These are phyloP conservation scores for Drosophila saltans DNA, from an alignment of 1,140 invertebrate genomes.

Conservation along the genomic window DNA sequence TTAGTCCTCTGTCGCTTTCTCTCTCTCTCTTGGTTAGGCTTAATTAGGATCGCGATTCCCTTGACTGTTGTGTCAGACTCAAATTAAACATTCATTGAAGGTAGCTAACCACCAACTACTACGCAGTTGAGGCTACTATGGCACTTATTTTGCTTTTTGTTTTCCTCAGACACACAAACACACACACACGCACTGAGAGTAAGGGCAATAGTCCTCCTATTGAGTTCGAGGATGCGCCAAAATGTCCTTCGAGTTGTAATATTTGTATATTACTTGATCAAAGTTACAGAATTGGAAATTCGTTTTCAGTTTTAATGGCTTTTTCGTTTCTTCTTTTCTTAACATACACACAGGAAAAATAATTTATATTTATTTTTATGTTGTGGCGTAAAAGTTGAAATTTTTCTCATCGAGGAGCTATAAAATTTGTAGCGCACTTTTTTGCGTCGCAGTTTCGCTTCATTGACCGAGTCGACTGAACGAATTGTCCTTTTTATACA, in stretches of 20 bases:
- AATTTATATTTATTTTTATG: not conserved
- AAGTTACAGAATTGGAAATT: not conserved
- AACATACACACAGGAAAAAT: not conserved
- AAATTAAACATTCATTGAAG: slow-evolving; percentile 39
- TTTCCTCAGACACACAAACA: slow-evolving; percentile 28
- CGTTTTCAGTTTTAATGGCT: not conserved
- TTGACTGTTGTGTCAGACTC: slow-evolving; percentile 22
- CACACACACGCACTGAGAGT: slow-evolving; percentile 22
- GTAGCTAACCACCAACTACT: slow-evolving; percentile 40
- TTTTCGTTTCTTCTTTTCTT: too few relatives aligned
- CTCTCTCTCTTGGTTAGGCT: slow-evolving; percentile 30
- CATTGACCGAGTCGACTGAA: slow-evolving; percentile 77
- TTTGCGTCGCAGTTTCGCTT: slow-evolving; percentile 65
- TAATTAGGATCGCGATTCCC: slow-evolving; percentile 43
- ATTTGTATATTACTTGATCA: not conserved
- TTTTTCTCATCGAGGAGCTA: slow-evolving; percentile 1
- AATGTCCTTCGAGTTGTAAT: slow-evolving; percentile 26
- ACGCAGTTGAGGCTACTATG: slow-evolving; percentile 55
- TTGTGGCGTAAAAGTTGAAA: slow-evolving; percentile 31
- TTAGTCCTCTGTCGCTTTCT: too few relatives aligned
- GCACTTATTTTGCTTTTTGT: slow-evolving; percentile 45
- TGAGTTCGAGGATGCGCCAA: slow-evolving; percentile 35
- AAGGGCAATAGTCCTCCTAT: slow-evolving; percentile 39
- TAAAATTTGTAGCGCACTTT: slow-evolving; percentile 49
- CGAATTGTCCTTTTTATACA: slow-evolving; percentile 81